Conservation (phyloP, 2,797 vertebrate species). For the Calcarius lapponicus region DNA sequence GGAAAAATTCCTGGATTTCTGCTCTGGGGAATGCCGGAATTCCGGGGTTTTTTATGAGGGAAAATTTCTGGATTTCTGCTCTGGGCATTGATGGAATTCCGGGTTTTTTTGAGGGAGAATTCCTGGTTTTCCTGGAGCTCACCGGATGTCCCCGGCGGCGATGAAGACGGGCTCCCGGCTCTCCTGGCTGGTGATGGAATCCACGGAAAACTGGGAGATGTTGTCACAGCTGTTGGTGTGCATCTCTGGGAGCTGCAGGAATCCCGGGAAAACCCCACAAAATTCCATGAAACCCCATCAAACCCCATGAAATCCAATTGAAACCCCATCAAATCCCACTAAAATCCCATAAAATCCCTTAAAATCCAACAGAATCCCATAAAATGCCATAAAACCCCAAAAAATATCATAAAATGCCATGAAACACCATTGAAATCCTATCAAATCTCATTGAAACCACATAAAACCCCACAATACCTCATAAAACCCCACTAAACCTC, state of each 20-base stretch:
- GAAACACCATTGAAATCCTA: background rate
- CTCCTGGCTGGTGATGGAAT: conserved; percentile 97
- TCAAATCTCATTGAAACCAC: no score
- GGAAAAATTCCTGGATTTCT: rapidly evolving
- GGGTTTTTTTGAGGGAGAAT: rapidly evolving
- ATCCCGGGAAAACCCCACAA: no score
- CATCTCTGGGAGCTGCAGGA: conserved; percentile 85
- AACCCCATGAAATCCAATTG: background rate
- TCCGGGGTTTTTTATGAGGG: rapidly evolving
- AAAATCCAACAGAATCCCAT: no score
- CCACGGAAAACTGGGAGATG: conserved; percentile 98
- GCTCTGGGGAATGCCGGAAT: rapidly evolving
- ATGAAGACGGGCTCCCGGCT: conserved; percentile 96
- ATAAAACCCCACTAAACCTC: no score
- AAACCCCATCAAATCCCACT: background rate
- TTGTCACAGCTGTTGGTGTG: conserved; percentile 97
- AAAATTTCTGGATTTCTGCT: rapidly evolving
- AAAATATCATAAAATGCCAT: background rate
- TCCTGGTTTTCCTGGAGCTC: rapidly evolving
- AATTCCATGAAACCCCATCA: background rate
- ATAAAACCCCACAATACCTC: no score
- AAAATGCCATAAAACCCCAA: no score
- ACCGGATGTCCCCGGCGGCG: conserved; percentile 95
- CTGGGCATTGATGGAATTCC: rapidly evolving
- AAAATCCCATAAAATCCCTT: background rate